These are phyloP conservation scores for Anisognathus igniventris DNA, from an alignment of 2,797 vertebrate genomes.

Conservation along the genomic window DNA sequence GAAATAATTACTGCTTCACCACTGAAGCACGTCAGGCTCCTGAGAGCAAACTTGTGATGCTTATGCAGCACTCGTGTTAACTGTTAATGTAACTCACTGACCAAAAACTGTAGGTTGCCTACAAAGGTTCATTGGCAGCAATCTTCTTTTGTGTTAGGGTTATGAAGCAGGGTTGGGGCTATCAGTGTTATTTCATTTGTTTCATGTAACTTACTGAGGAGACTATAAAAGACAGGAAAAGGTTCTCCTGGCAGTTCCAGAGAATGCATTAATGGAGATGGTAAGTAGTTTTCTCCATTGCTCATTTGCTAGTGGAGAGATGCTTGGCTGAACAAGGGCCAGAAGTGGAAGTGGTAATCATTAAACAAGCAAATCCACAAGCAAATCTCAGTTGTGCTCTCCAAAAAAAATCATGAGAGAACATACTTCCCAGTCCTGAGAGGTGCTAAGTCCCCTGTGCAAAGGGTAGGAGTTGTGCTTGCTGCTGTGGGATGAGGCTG, in stretches of 20 bases:
- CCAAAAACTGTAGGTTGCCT: not conserved
- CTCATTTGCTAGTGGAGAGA: not conserved
- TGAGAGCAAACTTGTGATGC: not conserved
- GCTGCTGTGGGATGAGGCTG: not conserved
- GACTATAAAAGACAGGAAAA: not conserved
- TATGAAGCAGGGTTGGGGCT: not conserved
- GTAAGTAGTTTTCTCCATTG: conserved; percentile 11
- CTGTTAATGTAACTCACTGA: not conserved
- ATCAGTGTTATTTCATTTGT: not conserved
- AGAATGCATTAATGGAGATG: not conserved
- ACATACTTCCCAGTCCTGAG: not conserved
- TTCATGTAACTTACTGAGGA: not conserved
- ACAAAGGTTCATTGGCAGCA: rapidly evolving
- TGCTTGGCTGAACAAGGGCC: conserved; percentile 20
- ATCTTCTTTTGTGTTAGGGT: not conserved
- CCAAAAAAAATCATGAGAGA: not conserved
- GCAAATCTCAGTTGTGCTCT: not conserved
- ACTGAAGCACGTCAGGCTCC: not conserved
- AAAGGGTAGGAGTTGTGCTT: not conserved
- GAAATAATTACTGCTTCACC: not conserved
- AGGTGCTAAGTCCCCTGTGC: not conserved
- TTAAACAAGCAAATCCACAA: conserved; percentile 52
- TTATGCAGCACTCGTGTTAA: not conserved
- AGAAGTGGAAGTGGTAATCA: conserved; percentile 47
- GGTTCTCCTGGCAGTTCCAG: not conserved